Conservation (phyloP, 2,888 invertebrate genomes). For the Nemapogon koenigi region DNA sequence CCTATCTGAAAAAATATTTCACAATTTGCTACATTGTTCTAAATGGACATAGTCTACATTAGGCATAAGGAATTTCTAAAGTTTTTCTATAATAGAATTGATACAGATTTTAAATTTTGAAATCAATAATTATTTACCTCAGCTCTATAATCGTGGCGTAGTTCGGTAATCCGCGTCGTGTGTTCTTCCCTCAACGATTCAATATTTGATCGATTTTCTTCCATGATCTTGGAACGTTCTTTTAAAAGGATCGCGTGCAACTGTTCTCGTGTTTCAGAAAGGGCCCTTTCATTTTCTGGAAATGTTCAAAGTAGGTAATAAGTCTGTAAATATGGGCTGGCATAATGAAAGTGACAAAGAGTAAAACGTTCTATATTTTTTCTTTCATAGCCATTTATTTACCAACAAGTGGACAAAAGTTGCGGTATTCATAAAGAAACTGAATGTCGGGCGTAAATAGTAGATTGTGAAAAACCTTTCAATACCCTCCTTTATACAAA, state of each 20-base stretch:
- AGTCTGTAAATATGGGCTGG: not conserved
- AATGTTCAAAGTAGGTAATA: conserved; percentile 13
- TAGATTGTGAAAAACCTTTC: too few species aligned
- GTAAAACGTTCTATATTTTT: not conserved
- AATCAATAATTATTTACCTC: conserved; percentile 65
- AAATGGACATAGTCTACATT: too few species aligned
- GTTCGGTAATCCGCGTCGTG: conserved; percentile 61
- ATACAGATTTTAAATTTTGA: too few species aligned
- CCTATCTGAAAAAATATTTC: too few species aligned
- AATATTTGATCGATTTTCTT: conserved; percentile 59
- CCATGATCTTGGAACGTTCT: conserved; percentile 52
- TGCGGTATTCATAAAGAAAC: not conserved
- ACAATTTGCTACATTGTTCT: too few species aligned
- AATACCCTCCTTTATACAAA: too few species aligned
- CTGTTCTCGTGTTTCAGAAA: conserved; percentile 42
- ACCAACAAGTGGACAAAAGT: not conserved
- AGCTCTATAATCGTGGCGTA: conserved; percentile 69
- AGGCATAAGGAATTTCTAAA: too few species aligned
- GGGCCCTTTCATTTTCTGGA: conserved; percentile 44
- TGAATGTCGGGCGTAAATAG: not conserved
- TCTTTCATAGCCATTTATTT: not conserved
- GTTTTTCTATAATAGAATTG: too few species aligned
- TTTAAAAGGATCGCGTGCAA: conserved; percentile 47
- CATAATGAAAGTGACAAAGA: not conserved
- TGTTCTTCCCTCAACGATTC: conserved; percentile 66